A percentile compares a stretch with the other conserved stretches of the same genome.
Evolutionary conservation across 2,113 vertebrate species (phyloP).

Genomic region (Hylia prasina): DNA sequence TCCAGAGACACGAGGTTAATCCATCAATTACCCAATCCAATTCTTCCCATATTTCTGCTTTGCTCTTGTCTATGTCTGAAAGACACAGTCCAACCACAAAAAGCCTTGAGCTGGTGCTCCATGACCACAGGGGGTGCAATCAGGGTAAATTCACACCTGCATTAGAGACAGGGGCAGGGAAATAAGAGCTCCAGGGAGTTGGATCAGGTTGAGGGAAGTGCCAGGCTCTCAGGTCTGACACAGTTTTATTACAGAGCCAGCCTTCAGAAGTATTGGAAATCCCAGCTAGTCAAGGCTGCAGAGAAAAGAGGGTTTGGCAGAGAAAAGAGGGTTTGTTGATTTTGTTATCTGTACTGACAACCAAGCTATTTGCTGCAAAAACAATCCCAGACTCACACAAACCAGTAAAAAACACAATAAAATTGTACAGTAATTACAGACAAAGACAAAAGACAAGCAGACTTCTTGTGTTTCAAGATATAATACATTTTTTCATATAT

Average conservation of each 20-base stretch:
- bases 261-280: background rate
- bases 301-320: background rate
- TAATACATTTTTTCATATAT: background rate
- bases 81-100: background rate
- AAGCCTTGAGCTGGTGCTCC: background rate
- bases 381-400: background rate
- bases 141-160: background rate
- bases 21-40: background rate
- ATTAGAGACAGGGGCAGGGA: background rate
- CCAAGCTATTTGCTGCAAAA: background rate
- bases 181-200: background rate
- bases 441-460: background rate
- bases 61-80: rapidly evolving
- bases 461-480: background rate
- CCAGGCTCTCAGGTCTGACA: background rate
- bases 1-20: background rate
- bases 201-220: background rate
- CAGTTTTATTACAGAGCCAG: background rate
- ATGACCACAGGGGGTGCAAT: rapidly evolving
- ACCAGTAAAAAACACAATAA: background rate
- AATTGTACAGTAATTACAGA: background rate
- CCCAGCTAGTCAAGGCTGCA: background rate
- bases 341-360: background rate
- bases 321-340: background rate
- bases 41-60: background rate